Percentiles rank a stretch among this genome's conserved stretches.
Evolutionary conservation across 35 echinoderm and acorn worm genomes (phyloP).

Genomic region (Antedon bifida): DNA sequence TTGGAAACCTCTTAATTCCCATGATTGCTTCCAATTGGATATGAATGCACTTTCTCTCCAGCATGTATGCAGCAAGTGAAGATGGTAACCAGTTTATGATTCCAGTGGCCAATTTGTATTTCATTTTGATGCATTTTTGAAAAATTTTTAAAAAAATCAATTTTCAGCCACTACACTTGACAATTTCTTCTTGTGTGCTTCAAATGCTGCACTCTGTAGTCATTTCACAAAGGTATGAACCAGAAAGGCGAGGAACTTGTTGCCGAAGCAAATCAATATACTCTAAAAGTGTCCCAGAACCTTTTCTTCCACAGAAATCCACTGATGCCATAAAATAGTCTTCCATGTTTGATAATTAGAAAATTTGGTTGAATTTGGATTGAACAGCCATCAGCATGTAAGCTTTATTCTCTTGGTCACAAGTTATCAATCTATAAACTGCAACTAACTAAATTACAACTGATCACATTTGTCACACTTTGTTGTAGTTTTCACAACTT

Average conservation of each 20-base stretch:
- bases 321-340: no score
- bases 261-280: no score
- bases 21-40: constrained; percentile 29
- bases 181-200: constrained; percentile 15
- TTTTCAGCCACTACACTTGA: constrained; percentile 2
- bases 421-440: neutral
- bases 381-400: neutral
- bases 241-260: neutral
- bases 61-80: constrained; percentile 23
- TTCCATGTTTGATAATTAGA: neutral
- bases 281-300: neutral
- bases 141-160: constrained; percentile 44
- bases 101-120: constrained; percentile 38
- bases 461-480: neutral
- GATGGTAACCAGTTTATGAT: constrained; percentile 25
- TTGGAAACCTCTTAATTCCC: constrained; percentile 23
- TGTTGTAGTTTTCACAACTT: neutral
- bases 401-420: constrained; percentile 6
- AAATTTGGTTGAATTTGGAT: neutral
- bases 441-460: neutral
- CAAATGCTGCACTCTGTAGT: constrained; percentile 25
- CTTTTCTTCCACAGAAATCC: neutral
- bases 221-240: constrained; percentile 25
- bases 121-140: constrained; percentile 29
- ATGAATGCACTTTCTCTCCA: constrained; percentile 20